These are phyloP conservation scores for Trichosurus vulpecula DNA, from an alignment of 2,797 vertebrate genomes.

Conservation along the genomic window DNA sequence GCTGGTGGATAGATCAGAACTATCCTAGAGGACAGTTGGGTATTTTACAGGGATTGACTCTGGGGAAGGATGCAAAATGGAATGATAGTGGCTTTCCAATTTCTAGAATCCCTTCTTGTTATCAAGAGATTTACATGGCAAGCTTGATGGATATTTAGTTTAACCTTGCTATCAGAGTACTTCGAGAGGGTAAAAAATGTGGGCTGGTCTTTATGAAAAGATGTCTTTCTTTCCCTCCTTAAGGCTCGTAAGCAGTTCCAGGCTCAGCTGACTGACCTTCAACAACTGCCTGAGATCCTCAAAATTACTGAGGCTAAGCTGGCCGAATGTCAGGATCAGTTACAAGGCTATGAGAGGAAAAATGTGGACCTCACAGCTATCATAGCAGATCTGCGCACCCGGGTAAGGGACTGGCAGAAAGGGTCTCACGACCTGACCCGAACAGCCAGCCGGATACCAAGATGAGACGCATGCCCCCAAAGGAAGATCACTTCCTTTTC, in stretches of 20 bases:
- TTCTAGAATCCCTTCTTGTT: neutral
- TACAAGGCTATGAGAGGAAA: constrained; percentile 89
- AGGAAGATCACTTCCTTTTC: constrained; percentile 80
- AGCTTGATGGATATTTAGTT: neutral
- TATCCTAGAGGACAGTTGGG: neutral
- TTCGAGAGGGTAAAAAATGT: neutral
- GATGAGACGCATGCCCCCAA: constrained; percentile 64
- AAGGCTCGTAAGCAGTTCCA: constrained; percentile 87
- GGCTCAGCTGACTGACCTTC: constrained; percentile 88
- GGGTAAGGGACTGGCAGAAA: constrained; percentile 89
- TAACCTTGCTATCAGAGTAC: neutral
- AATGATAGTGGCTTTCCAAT: neutral
- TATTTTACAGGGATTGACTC: neutral
- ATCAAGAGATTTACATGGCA: neutral
- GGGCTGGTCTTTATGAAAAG: neutral
- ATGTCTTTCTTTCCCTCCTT: neutral
- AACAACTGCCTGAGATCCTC: constrained; percentile 92
- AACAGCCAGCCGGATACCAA: constrained; percentile 57
- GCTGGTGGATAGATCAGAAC: neutral
- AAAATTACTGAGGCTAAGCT: constrained; percentile 87
- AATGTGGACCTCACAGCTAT: constrained; percentile 87
- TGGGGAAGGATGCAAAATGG: neutral
- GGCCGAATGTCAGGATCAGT: constrained; percentile 90
- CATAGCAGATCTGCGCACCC: constrained; percentile 90
- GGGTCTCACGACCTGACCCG: constrained; percentile 61